phyloP scores from a whole-genome alignment of 2,797 vertebrate species.

The Hafferia zeledoni region DNA sequence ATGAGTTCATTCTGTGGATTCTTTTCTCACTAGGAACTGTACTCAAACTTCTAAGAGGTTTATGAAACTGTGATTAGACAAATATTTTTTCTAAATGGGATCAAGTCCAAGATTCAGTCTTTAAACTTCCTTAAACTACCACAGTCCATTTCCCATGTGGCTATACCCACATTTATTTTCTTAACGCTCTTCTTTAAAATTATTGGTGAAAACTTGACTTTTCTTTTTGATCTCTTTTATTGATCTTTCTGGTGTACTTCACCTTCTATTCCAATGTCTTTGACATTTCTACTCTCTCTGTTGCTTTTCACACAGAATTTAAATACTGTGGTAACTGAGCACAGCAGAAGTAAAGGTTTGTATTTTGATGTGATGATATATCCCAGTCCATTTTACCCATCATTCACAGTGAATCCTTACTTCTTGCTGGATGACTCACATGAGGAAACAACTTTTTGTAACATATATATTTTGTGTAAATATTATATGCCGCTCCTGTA shows the following conservation, averaged over 20 bases:
- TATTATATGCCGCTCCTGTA: background rate
- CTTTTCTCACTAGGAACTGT: background rate
- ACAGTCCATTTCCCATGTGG: background rate
- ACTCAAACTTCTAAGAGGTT: constrained; percentile 43
- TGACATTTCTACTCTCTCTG: background rate
- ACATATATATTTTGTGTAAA: background rate
- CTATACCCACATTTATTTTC: constrained; percentile 9
- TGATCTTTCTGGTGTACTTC: background rate
- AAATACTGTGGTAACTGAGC: background rate
- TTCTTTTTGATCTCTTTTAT: background rate
- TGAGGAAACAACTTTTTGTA: background rate
- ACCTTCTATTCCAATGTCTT: background rate
- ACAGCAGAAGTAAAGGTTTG: background rate
- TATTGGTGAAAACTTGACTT: background rate
- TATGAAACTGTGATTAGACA: background rate
- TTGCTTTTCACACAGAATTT: background rate
- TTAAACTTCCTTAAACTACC: background rate
- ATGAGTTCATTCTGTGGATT: constrained; percentile 34
- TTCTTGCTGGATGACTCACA: background rate
- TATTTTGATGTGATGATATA: background rate
- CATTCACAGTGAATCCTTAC: background rate
- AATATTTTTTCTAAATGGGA: constrained; percentile 16
- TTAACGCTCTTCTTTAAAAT: background rate
- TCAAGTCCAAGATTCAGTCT: background rate
- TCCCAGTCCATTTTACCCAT: background rate